Evolutionary conservation across 2,113 vertebrate species (phyloP).

Genomic region (Chiloscyllium plagiosum): DNA sequence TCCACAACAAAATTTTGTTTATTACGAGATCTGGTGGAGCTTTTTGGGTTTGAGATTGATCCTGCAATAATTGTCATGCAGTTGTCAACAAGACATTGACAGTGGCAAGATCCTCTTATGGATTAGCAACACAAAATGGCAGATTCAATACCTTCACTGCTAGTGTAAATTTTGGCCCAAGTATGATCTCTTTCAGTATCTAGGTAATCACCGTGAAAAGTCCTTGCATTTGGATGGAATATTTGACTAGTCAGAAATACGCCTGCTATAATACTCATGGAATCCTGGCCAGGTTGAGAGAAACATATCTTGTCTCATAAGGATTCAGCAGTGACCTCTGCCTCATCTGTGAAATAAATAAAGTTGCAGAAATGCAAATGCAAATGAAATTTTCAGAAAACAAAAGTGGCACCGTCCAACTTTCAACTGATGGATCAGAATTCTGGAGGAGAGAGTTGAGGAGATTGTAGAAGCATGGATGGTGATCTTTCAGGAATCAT

Average conservation of each 20-base stretch:
- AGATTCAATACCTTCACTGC: not conserved
- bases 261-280: not conserved
- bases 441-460: too few species aligned
- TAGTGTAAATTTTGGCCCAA: not conserved
- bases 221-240: not conserved
- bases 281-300: not conserved
- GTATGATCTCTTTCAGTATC: not conserved
- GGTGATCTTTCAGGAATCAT: too few species aligned
- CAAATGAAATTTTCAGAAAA: not conserved
- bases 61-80: too few species aligned
- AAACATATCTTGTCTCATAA: not conserved
- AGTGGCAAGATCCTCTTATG: not conserved
- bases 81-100: not conserved
- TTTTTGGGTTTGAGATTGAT: too few species aligned
- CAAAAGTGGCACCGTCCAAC: not conserved
- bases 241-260: not conserved
- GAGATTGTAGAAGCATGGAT: too few species aligned
- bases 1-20: too few species aligned
- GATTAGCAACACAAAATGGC: not conserved
- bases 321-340: not conserved
- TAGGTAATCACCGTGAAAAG: not conserved
- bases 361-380: not conserved
- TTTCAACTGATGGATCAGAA: not conserved
- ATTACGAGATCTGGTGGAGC: too few species aligned
- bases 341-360: not conserved